A percentile compares a stretch with the other conserved stretches of the same genome.
phyloP scores from a whole-genome alignment of 2,113 vertebrate species.

The Emydocephalus ijimae region DNA sequence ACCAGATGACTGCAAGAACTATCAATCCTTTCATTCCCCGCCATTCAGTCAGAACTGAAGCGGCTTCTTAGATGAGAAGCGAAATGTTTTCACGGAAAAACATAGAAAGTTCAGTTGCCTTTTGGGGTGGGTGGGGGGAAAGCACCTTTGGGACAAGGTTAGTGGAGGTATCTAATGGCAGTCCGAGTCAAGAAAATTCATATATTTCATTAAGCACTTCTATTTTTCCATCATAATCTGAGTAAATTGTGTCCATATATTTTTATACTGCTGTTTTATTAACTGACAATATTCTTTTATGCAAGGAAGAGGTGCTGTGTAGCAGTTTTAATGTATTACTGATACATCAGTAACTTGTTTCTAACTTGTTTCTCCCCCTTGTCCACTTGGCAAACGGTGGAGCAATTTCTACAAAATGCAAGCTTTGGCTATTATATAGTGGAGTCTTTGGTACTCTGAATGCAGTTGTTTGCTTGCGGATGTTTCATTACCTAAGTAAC shows the following conservation, averaged over 20 bases:
- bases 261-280: background rate
- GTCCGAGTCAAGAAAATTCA: background rate
- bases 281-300: background rate
- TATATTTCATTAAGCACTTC: background rate
- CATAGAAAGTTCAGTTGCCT: background rate
- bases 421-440: background rate
- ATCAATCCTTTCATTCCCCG: background rate
- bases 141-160: background rate
- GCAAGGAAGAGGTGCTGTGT: background rate
- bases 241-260: background rate
- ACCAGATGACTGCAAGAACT: background rate
- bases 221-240: background rate
- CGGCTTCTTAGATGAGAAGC: background rate
- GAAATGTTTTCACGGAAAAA: background rate
- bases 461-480: background rate
- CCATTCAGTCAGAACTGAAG: background rate
- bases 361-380: background rate
- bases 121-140: accelerated
- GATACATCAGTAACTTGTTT: background rate
- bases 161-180: background rate
- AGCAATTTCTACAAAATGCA: background rate
- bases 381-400: background rate
- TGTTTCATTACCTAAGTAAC: background rate
- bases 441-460: background rate
- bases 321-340: background rate